Evolutionary conservation across 2,888 invertebrate species (phyloP), one percentile per base, ranked within the genome.

Genomic region (Melanchra persicariae): DNA sequence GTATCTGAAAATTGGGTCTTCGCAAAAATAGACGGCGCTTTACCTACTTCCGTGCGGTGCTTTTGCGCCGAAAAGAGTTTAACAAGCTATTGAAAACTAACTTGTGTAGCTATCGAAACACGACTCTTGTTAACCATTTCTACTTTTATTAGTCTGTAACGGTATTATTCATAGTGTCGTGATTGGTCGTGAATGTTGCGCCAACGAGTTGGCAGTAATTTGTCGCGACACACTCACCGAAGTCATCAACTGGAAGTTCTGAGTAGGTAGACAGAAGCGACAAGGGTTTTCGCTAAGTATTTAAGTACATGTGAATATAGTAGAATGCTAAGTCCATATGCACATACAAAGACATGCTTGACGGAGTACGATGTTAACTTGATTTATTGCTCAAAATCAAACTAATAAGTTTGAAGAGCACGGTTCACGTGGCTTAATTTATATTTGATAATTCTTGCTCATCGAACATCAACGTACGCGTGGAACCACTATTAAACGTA

Each of bases 1-100:
- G 77, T 40, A 52, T 43, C 17, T 58, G 12, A 12, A 47, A 74
- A 70, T 52, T 43, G 61, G 61, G 78, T 58, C 61, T 62, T 24
- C 17, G 22, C 19, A 40, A 34, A 77, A 70, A 70, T 52, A 77
- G 71, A 70, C 30, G 1, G 24, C 26, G 5, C 2, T 51, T 55
- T 22, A 30, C n/a, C n/a, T n/a, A n/a, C 2, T 47, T 52, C 40
- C n/a, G 17, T 2, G 19, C n/a, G 37, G 24, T 37, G 26, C 24
- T 34, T 24, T 24, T 34, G 17, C 22, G 6, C 19, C 7, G 7
- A 24, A 1, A n/a, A 37, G 9, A 30, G 19, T 45, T 45, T 17
- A 51, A 45, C 22, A 24, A 30, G 40, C 19, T 40, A 37, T n/a
- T 7, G 15, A 65, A 8, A 19, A 37, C 6, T 52, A n/a, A n/a